Evolutionary conservation across 1,140 invertebrate genomes (phyloP).

Genomic region (Linepithema humile): DNA sequence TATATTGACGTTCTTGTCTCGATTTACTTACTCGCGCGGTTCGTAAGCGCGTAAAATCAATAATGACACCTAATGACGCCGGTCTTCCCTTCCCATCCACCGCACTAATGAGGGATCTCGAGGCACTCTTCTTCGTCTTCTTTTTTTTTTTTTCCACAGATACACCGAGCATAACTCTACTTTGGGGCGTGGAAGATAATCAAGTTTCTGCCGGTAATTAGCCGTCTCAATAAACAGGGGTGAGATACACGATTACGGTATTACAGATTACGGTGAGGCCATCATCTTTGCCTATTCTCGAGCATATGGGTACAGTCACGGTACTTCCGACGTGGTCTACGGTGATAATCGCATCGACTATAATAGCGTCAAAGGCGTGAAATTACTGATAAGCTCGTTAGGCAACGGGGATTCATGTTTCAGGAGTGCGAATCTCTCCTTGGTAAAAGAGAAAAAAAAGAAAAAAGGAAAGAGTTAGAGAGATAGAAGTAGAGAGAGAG

Average conservation of each 20-base stretch:
- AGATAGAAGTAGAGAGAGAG: too few species aligned
- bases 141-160: constrained; percentile 34
- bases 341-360: constrained; percentile 48
- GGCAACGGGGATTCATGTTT: constrained; percentile 14
- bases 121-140: neutral
- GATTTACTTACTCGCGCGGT: neutral
- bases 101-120: constrained; percentile 19
- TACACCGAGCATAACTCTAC: constrained; percentile 72
- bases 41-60: neutral
- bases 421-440: neutral
- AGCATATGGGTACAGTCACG: constrained; percentile 42
- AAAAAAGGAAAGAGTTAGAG: neutral
- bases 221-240: constrained; percentile 49
- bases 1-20: neutral
- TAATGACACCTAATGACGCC: neutral
- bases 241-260: constrained; percentile 55
- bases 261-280: constrained; percentile 51
- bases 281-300: constrained; percentile 51
- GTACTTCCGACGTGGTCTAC: constrained; percentile 43
- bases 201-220: constrained; percentile 47
- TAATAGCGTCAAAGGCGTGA: constrained; percentile 49
- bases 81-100: neutral
- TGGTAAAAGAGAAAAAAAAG: too few species aligned
- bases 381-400: constrained; percentile 40
- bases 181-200: constrained; percentile 64